These are phyloP conservation scores for Arothron firmamentum DNA, from an alignment of 2,113 vertebrate species.

Conservation along the genomic window DNA sequence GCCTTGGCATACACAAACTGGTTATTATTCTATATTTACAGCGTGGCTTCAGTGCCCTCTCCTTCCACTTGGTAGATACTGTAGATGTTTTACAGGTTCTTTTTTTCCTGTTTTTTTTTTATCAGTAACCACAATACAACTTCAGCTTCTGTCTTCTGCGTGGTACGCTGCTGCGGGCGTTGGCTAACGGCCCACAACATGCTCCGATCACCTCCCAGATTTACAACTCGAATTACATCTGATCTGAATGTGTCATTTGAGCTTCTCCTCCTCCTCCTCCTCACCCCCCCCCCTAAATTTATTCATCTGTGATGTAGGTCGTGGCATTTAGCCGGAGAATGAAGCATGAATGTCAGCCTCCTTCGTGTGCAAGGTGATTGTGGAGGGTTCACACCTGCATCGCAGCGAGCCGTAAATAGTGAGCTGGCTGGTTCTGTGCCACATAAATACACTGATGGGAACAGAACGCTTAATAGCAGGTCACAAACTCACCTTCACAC, in stretches of 20 bases:
- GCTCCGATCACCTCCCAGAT: conserved; percentile 50
- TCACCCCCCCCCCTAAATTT: background rate
- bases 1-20: conserved; percentile 58
- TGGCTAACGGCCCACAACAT: conserved; percentile 34
- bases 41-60: conserved; percentile 69
- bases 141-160: conserved; percentile 44
- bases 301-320: conserved; percentile 1
- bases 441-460: conserved; percentile 28
- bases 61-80: conserved; percentile 60
- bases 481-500: conserved; percentile 37
- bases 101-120: conserved; percentile 39
- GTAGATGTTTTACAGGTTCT: conserved; percentile 56
- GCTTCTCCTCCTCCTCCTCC: background rate
- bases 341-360: conserved; percentile 10
- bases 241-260: conserved; percentile 7
- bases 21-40: conserved; percentile 67
- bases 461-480: conserved; percentile 24
- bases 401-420: background rate
- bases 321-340: background rate
- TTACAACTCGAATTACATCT: conserved; percentile 40
- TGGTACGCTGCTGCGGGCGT: conserved; percentile 48
- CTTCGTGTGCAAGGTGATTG: background rate
- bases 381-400: too few relatives aligned
- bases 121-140: conserved; percentile 55
- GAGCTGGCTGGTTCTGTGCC: conserved; percentile 1